Evolutionary conservation across 2,113 vertebrate genomes (phyloP).

Genomic region (Brachyistius frenatus): DNA sequence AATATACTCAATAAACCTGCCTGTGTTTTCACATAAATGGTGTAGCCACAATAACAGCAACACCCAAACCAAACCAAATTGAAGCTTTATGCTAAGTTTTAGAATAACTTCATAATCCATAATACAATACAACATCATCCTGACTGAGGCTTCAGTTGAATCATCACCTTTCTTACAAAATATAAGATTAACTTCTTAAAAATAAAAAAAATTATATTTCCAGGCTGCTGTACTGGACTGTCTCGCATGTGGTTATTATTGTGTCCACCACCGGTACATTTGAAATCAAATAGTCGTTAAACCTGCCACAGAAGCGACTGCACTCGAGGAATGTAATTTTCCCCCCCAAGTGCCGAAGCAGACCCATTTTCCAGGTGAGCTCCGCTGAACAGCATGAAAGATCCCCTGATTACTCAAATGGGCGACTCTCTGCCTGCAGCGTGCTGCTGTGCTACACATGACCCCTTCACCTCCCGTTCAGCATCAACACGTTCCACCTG

Average conservation of each 20-base stretch:
- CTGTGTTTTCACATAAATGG: too few relatives aligned
- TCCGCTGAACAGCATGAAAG: conserved; percentile 44
- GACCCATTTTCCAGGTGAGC: conserved; percentile 60
- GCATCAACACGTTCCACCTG: conserved; percentile 28
- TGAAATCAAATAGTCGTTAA: conserved; percentile 7
- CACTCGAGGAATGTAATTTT: conserved; percentile 3
- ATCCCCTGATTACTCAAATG: conserved; percentile 49
- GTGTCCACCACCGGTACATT: too few relatives aligned
- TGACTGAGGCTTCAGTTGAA: too few relatives aligned
- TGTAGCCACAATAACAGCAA: too few relatives aligned
- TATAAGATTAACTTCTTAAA: too few relatives aligned
- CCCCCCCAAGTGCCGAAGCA: conserved; percentile 10
- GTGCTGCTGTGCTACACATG: conserved; percentile 35
- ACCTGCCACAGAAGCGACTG: background rate
- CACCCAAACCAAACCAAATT: background rate
- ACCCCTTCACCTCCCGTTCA: conserved; percentile 32
- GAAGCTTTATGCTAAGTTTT: background rate
- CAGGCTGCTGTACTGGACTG: too few relatives aligned
- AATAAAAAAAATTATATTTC: too few relatives aligned
- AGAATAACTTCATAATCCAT: background rate
- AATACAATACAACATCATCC: too few relatives aligned
- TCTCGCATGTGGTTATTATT: too few relatives aligned
- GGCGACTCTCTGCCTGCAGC: conserved; percentile 34
- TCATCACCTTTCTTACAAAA: too few relatives aligned
- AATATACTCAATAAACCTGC: background rate